phyloP scores from a whole-genome alignment of 2,797 vertebrate species.

The Emys orbicularis region DNA sequence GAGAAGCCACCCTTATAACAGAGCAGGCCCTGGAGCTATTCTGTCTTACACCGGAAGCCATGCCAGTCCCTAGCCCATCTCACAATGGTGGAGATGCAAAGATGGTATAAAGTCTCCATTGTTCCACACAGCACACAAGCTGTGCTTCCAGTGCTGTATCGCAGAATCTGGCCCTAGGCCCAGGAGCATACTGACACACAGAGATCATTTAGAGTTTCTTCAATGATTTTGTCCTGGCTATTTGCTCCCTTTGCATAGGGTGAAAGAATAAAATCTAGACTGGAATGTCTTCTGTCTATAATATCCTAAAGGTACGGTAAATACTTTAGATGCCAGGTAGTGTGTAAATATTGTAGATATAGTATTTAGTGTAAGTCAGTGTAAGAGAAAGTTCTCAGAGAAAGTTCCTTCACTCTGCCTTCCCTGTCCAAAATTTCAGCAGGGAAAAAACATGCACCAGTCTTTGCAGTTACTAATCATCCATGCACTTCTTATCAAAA shows the following conservation, averaged over 20 bases:
- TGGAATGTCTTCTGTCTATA: not conserved
- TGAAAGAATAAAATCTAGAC: not conserved
- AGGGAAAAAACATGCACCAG: not conserved
- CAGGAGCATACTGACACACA: not conserved
- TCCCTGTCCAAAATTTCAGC: not conserved
- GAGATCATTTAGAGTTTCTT: not conserved
- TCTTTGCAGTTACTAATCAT: not conserved
- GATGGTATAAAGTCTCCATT: not conserved
- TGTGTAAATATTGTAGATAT: not conserved
- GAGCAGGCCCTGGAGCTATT: not conserved
- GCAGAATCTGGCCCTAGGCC: not conserved
- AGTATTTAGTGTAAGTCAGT: not conserved
- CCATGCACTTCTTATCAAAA: not conserved
- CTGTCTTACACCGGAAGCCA: not conserved
- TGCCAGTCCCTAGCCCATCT: not conserved
- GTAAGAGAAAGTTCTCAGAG: not conserved
- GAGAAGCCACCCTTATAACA: not conserved
- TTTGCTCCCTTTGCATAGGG: not conserved
- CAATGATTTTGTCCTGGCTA: not conserved
- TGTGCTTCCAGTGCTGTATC: not conserved
- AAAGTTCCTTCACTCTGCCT: not conserved
- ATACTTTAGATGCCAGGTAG: not conserved
- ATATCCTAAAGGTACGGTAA: not conserved
- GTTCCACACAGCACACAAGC: not conserved
- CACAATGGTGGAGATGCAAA: not conserved